Evolutionary conservation across 64 coral and sea anemone species (phyloP), one percentile per base, ranked within the genome.

Genomic region (Actinia equina): DNA sequence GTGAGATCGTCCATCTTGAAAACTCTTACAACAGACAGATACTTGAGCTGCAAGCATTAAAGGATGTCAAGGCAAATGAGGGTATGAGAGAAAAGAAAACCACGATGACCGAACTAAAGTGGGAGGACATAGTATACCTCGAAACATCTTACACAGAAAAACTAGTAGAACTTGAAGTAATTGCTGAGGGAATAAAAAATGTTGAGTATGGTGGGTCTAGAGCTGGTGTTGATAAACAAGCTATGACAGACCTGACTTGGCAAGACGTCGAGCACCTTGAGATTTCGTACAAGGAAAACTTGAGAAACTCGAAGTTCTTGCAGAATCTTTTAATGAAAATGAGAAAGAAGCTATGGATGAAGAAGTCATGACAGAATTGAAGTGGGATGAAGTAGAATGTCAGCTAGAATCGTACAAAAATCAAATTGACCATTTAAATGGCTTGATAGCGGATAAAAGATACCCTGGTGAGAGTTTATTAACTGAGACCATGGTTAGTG

Each of bases 91-190:
- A 71, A 82, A 85, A 87, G 71, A 52, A 83, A 19, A 63, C 44
- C 16, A 86, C 46, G 44, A 92, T 92, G 90, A 92, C 90, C 37
- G 90, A 92, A 17, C 51, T 92, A n/a, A 86, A 82, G 63, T 92
- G 90, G 77, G 44, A 82, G 30, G 77, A 92, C 49, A 92, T 87
- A 5, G 15, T 83, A 4, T 53, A 83, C 85, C 82, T 92, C 15
- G 44, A 87, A 83, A 59, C 62, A 11, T 25, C 22, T 83, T 87
- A 92, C 74, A 63, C 86, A 44, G 54, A 52, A 52, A 19, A 74
- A 56, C 12, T 92, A 17, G 44, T 87, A 19, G 77, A 92, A 44
- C 90, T 92, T 7, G 84, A 92, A 87, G 17, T 85, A 42, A 85
- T 85, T 16, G 22, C 83, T 30, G 80, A 82, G 17, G 44, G 53